These are phyloP conservation scores for Caradrina kadenii DNA, from an alignment of 2,888 invertebrate genomes.

Conservation along the genomic window DNA sequence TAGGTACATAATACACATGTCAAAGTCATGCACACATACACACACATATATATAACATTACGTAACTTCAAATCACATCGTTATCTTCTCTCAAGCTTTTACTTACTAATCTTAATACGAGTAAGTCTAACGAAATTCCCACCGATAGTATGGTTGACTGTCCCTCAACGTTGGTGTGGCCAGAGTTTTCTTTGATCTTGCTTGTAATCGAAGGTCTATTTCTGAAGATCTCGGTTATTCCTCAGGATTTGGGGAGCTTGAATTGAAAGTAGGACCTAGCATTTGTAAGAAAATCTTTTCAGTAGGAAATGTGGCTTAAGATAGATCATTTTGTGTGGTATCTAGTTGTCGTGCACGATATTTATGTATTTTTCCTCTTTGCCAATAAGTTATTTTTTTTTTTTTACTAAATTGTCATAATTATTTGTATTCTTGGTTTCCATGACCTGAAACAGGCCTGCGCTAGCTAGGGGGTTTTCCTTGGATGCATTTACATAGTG, in stretches of 20 bases:
- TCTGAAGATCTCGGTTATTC: neutral
- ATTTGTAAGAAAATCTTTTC: constrained; percentile 1
- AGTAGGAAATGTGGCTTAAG: neutral
- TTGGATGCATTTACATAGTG: too few species aligned
- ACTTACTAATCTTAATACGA: constrained; percentile 37
- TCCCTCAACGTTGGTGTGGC: constrained; percentile 20
- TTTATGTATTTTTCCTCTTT: neutral
- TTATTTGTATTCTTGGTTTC: too few species aligned
- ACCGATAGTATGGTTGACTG: constrained; percentile 18
- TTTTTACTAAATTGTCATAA: too few species aligned
- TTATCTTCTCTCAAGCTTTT: constrained; percentile 19
- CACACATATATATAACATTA: too few species aligned
- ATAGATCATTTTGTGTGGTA: neutral
- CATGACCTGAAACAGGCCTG: too few species aligned
- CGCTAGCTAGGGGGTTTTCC: too few species aligned
- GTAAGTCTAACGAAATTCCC: constrained; percentile 29
- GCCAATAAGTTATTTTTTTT: too few species aligned
- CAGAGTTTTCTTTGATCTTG: constrained; percentile 49
- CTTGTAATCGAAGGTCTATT: constrained; percentile 34
- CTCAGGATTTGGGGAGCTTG: neutral
- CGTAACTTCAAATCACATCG: too few species aligned
- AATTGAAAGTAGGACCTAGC: neutral
- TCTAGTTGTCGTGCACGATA: neutral
- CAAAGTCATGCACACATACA: too few species aligned
- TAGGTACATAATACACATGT: too few species aligned